A percentile compares a stretch with the other conserved stretches of the same genome.
Conservation (phyloP, 2,888 invertebrate species). For the Tupiocoris notatus region DNA sequence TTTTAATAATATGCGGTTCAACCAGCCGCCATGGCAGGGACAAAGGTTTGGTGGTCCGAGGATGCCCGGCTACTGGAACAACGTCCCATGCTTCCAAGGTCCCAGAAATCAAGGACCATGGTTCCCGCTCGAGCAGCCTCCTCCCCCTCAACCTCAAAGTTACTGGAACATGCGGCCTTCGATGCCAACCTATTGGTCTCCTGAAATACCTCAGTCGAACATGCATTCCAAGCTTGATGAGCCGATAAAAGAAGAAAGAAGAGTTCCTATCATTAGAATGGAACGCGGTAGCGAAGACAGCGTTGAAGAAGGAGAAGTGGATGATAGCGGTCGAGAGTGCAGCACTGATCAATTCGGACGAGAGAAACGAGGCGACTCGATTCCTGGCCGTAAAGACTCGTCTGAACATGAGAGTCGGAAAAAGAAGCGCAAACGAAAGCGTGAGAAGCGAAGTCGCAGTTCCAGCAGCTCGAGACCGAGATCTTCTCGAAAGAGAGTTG, state of each 20-base stretch:
- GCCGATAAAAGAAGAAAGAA: not conserved
- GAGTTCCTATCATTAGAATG: not conserved
- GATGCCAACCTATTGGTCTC: not conserved
- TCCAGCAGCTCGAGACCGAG: not conserved
- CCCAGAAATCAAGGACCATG: not conserved
- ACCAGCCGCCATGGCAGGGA: not conserved
- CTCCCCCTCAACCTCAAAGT: not conserved
- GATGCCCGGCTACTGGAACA: not conserved
- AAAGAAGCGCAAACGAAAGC: not conserved
- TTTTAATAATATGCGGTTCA: not conserved
- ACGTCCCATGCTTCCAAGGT: not conserved
- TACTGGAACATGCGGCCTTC: slow-evolving; percentile 6
- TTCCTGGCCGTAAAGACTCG: not conserved
- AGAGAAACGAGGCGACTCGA: not conserved
- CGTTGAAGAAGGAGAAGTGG: not conserved
- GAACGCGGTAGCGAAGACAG: not conserved
- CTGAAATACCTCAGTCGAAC: not conserved
- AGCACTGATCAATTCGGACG: slow-evolving; percentile 15
- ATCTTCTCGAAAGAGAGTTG: not conserved
- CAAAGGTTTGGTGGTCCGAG: not conserved
- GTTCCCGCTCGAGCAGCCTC: not conserved
- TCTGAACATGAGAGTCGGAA: slow-evolving; percentile 9
- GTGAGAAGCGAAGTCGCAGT: slow-evolving; percentile 1
- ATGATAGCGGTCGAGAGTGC: not conserved
- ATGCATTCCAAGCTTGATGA: too few species aligned